phyloP scores from a whole-genome alignment of 2,797 vertebrate species.

The Cossypha niveicapilla region DNA sequence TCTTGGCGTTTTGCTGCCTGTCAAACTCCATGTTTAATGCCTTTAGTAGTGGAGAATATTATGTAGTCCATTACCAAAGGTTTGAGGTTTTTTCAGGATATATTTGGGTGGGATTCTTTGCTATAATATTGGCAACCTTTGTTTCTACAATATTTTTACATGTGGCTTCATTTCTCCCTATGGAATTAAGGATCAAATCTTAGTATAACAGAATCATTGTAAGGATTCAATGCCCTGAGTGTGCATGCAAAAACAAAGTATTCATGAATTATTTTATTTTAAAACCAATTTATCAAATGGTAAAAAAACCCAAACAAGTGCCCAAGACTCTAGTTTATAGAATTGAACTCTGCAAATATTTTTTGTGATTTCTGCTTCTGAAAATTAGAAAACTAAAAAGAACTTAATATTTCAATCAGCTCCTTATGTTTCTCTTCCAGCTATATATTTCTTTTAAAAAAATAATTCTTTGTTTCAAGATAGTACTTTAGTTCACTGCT shows the following conservation, averaged over 20 bases:
- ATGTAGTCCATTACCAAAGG: background rate
- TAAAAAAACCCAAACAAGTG: fast-evolving
- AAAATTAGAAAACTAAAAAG: background rate
- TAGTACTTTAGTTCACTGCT: background rate
- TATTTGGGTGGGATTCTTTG: background rate
- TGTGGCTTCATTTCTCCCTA: background rate
- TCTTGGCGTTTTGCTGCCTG: background rate
- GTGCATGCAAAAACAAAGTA: background rate
- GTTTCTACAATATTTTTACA: background rate
- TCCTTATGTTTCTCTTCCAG: background rate
- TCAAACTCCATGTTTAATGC: background rate
- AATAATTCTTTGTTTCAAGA: background rate
- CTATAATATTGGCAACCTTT: background rate
- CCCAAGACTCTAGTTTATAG: background rate
- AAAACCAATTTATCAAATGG: fast-evolving
- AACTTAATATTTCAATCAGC: background rate
- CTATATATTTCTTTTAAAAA: background rate
- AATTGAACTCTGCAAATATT: background rate
- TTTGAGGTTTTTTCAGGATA: background rate
- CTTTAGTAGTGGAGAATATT: background rate
- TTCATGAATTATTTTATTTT: background rate
- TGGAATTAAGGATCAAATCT: background rate
- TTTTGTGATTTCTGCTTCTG: background rate
- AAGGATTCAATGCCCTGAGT: fast-evolving
- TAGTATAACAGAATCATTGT: background rate